Evolutionary conservation across 2,113 vertebrate genomes (phyloP), one percentile per base, ranked within the genome.

Genomic region (Harpagus bidentatus): DNA sequence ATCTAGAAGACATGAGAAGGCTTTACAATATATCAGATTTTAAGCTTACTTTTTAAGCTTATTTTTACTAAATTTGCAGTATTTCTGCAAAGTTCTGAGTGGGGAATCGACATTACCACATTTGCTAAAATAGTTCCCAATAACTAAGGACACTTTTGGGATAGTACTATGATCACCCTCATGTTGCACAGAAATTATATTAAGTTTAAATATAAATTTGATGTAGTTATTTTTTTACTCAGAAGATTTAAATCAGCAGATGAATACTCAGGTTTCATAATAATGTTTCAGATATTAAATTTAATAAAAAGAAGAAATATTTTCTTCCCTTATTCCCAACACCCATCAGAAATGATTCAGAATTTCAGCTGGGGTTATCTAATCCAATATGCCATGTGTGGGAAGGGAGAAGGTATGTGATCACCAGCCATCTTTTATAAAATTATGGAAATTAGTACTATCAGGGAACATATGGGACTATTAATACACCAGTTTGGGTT

Each of bases 391-490:
- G 9, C 20, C 45, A 55, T 31, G 32, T 81, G 50, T 86, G 29
- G 32, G 16, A 93, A 56, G 12, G 13, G 6, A 88, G 59, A 80
- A 83, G 25, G 11, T 70, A 59, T 70, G n/a, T 62, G 69, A 71
- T 93, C 47, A 84, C 36, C 34, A 78, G 16, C 16, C 17, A 70
- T n/a, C 67, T 81, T 92, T 61, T 62, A 86, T 40, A 58, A 81
- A 84, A 77, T 91, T 83, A 56, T 7, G 11, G 31, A 58, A 86
- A 83, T 86, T 28, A 70, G 20, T 77, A 62, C 48, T 70, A 86
- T 86, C 40, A 83, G 67, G 84, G 72, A 95, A 95, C 67, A 94
- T 94, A 89, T 89, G 83, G 77, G 63, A 62, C 45, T 58, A 89
- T 86, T 95, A 96, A 91, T 86, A 70, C 25, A 87, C 42, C 15